These are phyloP conservation scores for Merluccius polli DNA, from an alignment of 2,797 vertebrate genomes.

Conservation along the genomic window DNA sequence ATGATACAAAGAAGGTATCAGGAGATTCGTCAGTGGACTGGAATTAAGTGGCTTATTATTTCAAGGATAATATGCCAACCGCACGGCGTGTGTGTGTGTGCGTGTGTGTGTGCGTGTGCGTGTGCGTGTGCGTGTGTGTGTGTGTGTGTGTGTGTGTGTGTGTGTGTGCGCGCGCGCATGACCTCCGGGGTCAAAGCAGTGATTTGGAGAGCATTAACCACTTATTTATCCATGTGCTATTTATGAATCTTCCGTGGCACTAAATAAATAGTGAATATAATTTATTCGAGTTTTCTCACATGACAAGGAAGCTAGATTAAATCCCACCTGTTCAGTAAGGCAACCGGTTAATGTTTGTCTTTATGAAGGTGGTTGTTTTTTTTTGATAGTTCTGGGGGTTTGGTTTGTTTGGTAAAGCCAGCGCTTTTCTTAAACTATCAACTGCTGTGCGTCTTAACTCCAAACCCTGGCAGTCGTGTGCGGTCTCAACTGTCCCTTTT, in stretches of 20 bases:
- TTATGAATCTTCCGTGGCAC: conserved; percentile 53
- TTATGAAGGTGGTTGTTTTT: no score
- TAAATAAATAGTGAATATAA: conserved; percentile 35
- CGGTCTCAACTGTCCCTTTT: no score
- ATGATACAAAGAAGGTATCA: conserved; percentile 28
- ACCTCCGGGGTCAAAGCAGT: conserved; percentile 35
- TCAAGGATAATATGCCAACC: conserved; percentile 26
- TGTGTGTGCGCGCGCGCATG: conserved; percentile 10
- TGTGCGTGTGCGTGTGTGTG: no score
- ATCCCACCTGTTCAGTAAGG: conserved; percentile 13
- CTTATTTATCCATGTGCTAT: conserved; percentile 58
- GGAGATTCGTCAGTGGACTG: conserved; percentile 12
- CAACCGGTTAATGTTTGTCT: background rate
- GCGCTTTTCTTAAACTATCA: background rate
- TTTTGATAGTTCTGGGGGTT: background rate
- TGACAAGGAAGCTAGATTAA: conserved; percentile 19
- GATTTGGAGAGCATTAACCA: conserved; percentile 45
- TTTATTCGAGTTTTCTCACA: conserved; percentile 32
- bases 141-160: no score
- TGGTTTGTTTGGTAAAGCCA: background rate
- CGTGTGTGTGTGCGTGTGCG: no score
- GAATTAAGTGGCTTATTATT: conserved; percentile 13
- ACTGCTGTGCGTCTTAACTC: no score
- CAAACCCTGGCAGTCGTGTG: no score
- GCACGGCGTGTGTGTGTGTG: conserved; percentile 7